These are phyloP conservation scores for Cacatua alba DNA, from an alignment of 2,113 vertebrate species.

Conservation along the genomic window DNA sequence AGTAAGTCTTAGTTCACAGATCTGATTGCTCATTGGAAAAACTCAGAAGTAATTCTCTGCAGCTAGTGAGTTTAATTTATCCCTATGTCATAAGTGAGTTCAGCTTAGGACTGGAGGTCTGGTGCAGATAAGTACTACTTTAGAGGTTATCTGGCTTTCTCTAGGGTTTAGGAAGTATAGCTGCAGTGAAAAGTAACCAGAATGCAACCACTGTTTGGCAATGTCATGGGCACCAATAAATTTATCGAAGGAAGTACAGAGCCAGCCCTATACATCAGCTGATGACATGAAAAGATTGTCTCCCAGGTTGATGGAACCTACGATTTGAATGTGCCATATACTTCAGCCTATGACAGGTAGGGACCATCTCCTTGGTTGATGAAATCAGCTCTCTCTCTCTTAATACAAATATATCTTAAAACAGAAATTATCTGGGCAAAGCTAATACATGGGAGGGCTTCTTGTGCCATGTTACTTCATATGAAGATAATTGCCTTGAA, in stretches of 20 bases:
- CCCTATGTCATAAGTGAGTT: slow-evolving; percentile 2
- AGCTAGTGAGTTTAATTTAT: slow-evolving; percentile 42
- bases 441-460: neutral
- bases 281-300: neutral
- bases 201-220: neutral
- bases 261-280: neutral
- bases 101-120: neutral
- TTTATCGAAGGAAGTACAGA: neutral
- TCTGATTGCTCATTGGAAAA: slow-evolving; percentile 52
- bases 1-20: neutral
- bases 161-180: neutral
- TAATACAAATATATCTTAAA: neutral
- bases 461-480: neutral
- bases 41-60: slow-evolving; percentile 37
- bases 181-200: neutral
- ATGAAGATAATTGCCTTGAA: neutral
- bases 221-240: neutral
- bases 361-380: neutral
- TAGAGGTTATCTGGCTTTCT: slow-evolving; percentile 27
- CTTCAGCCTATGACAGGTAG: neutral
- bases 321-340: neutral
- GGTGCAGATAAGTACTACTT: slow-evolving; percentile 1
- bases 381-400: neutral
- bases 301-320: neutral
- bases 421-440: neutral